A percentile compares a stretch with the other conserved stretches of the same genome.
These are phyloP conservation scores for Phymastichus coffea DNA, from an alignment of 1,140 invertebrate species.

Conservation along the genomic window DNA sequence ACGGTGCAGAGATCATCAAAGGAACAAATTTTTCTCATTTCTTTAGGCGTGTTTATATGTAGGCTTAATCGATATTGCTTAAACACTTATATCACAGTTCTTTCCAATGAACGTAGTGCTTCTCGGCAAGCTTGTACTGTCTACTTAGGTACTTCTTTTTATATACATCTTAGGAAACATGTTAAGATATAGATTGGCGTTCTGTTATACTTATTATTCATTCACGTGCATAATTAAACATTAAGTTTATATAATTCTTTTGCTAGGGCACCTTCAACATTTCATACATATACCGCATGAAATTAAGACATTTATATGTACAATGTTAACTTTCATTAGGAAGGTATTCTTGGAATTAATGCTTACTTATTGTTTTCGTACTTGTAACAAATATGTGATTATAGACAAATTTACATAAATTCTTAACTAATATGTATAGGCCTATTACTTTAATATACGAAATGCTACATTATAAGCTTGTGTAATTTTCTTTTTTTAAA, in stretches of 20 bases:
- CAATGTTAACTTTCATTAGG: neutral
- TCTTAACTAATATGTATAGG: neutral
- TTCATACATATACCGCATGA: conserved; percentile 2
- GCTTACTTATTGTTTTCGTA: too few species aligned
- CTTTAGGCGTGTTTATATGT: too few species aligned
- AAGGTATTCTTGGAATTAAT: too few species aligned
- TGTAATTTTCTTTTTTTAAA: neutral
- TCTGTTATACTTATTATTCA: neutral
- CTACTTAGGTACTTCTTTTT: conserved; percentile 1
- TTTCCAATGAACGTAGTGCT: conserved; percentile 4
- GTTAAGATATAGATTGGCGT: neutral
- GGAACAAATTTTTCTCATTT: neutral
- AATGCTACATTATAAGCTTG: neutral
- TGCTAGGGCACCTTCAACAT: neutral
- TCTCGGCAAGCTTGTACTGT: neutral
- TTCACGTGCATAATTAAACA: neutral
- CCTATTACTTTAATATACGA: neutral
- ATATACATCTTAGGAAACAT: neutral
- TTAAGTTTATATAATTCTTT: neutral
- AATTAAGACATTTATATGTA: conserved; percentile 1
- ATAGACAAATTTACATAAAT: neutral
- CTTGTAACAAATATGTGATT: neutral
- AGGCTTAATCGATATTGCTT: neutral
- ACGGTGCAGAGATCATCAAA: conserved; percentile 10
- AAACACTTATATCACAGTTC: conserved; percentile 15